A percentile compares a stretch with the other conserved stretches of the same genome.
Evolutionary conservation across 2,113 vertebrate species (phyloP).

Genomic region (Todiramphus chloris): DNA sequence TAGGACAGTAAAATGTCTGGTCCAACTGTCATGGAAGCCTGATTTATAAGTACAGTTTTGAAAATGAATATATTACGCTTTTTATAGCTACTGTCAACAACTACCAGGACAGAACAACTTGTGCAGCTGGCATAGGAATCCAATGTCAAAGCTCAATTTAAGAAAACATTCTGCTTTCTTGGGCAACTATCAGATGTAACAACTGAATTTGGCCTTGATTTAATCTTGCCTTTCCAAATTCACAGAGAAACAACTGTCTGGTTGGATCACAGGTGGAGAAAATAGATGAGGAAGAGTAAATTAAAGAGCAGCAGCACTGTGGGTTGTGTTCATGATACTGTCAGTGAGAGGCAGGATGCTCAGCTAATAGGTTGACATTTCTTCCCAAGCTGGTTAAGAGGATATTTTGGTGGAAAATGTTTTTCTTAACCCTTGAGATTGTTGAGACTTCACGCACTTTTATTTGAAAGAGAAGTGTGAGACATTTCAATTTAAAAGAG

Average conservation of each 20-base stretch:
- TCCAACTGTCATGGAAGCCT: conserved; percentile 29
- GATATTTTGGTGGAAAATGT: background rate
- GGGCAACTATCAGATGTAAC: background rate
- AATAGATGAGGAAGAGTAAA: background rate
- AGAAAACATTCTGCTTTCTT: conserved; percentile 28
- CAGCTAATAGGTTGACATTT: background rate
- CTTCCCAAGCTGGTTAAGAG: background rate
- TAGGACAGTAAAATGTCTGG: conserved; percentile 17
- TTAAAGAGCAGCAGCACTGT: background rate
- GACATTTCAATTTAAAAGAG: background rate
- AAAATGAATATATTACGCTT: conserved; percentile 63
- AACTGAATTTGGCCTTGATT: conserved; percentile 8
- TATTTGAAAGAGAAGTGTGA: background rate
- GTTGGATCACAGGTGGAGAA: background rate
- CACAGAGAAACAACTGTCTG: background rate
- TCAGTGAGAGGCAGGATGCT: background rate
- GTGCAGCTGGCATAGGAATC: conserved; percentile 33
- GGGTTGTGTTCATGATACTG: fast-evolving
- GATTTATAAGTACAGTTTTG: conserved; percentile 37
- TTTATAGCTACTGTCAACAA: conserved; percentile 64
- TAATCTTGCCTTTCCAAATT: conserved; percentile 9
- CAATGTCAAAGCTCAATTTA: conserved; percentile 24
- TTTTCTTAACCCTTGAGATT: background rate
- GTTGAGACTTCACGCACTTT: background rate
- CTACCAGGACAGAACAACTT: conserved; percentile 47